phyloP scores from a whole-genome alignment of 2,888 invertebrate species.

The Drosophila nr. perissopoda region DNA sequence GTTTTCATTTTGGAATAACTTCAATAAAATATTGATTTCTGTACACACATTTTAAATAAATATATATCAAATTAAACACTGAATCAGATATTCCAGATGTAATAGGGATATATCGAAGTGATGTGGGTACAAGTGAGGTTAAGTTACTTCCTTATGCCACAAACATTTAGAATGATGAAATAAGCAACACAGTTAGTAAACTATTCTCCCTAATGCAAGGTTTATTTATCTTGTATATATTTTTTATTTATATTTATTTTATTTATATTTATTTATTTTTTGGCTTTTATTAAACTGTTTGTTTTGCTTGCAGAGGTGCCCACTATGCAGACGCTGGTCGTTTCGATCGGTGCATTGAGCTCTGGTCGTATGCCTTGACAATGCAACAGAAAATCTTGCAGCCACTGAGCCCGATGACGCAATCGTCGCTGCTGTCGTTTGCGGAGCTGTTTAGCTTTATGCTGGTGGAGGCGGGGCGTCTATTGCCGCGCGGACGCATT shows the following conservation, averaged over 20 bases:
- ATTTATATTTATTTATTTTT: fast-evolving
- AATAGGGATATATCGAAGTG: background rate
- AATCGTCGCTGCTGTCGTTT: constrained; percentile 96
- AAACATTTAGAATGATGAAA: too few relatives aligned
- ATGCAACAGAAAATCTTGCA: constrained; percentile 97
- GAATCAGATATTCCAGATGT: background rate
- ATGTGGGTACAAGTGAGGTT: background rate
- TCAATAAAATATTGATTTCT: background rate
- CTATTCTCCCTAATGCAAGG: background rate
- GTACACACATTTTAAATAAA: too few relatives aligned
- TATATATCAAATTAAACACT: background rate
- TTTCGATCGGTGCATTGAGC: constrained; percentile 95
- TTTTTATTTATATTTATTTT: too few relatives aligned
- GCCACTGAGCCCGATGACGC: constrained; percentile 97
- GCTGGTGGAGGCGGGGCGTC: constrained; percentile 93
- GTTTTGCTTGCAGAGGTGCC: constrained; percentile 88
- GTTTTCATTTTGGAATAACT: background rate
- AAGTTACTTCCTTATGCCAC: background rate
- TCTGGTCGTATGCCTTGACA: constrained; percentile 98
- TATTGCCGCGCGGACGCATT: constrained; percentile 88
- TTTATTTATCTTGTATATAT: background rate
- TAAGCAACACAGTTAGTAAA: background rate
- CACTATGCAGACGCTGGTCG: constrained; percentile 98
- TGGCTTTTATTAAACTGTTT: constrained; percentile 31
- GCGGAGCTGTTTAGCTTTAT: constrained; percentile 97